Evolutionary conservation across 2,797 vertebrate genomes (phyloP).

Genomic region (Sorex maritimensis): DNA sequence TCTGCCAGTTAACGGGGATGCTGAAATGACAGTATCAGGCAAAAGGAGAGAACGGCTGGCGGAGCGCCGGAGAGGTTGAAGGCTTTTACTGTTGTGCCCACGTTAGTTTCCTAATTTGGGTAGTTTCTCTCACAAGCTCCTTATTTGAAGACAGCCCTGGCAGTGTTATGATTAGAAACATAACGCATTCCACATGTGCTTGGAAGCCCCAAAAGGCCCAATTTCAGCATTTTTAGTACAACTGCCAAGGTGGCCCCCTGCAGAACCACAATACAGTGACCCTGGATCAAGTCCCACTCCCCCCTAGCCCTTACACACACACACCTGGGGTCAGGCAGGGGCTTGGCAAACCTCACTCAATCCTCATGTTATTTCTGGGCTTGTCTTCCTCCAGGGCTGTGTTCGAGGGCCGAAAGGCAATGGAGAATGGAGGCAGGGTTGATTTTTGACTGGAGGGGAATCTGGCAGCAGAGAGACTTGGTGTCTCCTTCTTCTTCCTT

Average conservation of each 20-base stretch:
- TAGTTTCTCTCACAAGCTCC: constrained; percentile 73
- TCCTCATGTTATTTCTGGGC: background rate
- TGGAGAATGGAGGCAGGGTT: fast-evolving
- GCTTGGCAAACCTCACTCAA: background rate
- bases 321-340: no score
- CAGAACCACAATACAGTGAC: constrained; percentile 20
- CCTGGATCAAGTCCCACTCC: background rate
- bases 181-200: constrained; percentile 72
- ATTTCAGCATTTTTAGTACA: constrained; percentile 1
- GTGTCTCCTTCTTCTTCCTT: background rate
- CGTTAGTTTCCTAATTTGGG: constrained; percentile 79
- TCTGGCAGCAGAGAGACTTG: background rate
- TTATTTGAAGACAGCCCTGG: constrained; percentile 77
- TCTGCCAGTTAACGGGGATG: constrained; percentile 43
- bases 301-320: no score
- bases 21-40: constrained; percentile 50
- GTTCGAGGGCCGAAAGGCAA: background rate
- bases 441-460: background rate
- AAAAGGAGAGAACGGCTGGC: constrained; percentile 49
- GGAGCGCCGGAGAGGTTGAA: constrained; percentile 38
- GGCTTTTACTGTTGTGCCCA: constrained; percentile 59
- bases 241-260: constrained; percentile 34
- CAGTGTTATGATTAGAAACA: constrained; percentile 82
- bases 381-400: background rate
- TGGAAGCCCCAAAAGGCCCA: constrained; percentile 13